A percentile compares a stretch with the other conserved stretches of the same genome.
These are phyloP conservation scores for Petrocephalus schoutedeni DNA, from an alignment of 2,797 vertebrate species.

Conservation along the genomic window DNA sequence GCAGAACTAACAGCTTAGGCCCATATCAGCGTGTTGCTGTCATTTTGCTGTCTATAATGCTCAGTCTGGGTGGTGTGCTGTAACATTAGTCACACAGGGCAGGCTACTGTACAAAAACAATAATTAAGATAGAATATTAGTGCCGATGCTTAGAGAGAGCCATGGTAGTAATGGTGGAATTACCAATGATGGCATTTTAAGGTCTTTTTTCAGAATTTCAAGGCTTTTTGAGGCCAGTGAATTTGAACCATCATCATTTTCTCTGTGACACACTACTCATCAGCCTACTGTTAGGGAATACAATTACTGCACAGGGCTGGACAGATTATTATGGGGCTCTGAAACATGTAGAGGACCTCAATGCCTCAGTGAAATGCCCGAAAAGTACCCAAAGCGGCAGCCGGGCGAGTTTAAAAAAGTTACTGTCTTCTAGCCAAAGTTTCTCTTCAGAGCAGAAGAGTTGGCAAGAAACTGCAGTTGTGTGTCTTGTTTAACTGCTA, in stretches of 20 bases:
- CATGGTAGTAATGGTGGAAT: not conserved
- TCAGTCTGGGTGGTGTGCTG: not conserved
- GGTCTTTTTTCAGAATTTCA: not conserved
- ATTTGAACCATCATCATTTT: constrained; percentile 7
- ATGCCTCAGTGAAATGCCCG: not conserved
- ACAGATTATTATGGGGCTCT: not conserved
- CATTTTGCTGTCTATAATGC: not conserved
- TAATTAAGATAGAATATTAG: constrained; percentile 1
- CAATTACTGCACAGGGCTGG: not conserved
- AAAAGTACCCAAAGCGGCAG: not conserved
- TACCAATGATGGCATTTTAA: not conserved
- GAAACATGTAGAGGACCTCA: not conserved
- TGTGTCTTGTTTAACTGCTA: constrained; percentile 46
- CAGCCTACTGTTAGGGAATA: not conserved
- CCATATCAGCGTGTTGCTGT: not conserved
- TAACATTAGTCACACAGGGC: not conserved
- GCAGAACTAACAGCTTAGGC: not conserved
- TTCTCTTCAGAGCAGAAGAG: constrained; percentile 4
- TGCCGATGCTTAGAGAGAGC: not conserved
- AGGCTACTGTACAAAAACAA: not conserved
- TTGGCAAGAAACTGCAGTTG: constrained; percentile 37
- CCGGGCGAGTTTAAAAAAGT: constrained; percentile 20
- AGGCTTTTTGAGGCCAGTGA: not conserved
- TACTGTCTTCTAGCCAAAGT: not conserved
- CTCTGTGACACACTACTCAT: not conserved